phyloP scores from a whole-genome alignment of 2,797 vertebrate species.

The Rhinatrema bivittatum region DNA sequence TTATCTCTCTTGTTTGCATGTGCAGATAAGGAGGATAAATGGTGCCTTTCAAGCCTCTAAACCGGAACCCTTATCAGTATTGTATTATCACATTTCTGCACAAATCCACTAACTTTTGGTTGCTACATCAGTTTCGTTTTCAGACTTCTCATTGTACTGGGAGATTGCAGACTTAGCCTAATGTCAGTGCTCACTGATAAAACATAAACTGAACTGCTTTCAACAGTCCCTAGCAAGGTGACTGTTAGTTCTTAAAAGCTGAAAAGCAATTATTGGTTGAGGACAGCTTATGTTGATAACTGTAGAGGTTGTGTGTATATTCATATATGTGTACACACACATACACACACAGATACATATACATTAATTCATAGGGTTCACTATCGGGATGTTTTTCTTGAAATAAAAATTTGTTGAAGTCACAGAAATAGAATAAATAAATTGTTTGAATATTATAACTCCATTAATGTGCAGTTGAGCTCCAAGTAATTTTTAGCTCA shows the following conservation, averaged over 20 bases:
- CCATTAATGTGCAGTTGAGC: too few relatives aligned
- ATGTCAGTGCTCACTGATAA: slow-evolving; percentile 5
- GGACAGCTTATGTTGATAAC: background rate
- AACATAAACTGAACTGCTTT: slow-evolving; percentile 1
- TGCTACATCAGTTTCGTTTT: slow-evolving; percentile 21
- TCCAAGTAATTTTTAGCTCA: too few relatives aligned
- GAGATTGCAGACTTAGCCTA: slow-evolving; percentile 12
- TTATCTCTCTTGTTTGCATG: slow-evolving; percentile 25
- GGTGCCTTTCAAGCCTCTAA: slow-evolving; percentile 25
- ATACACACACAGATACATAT: background rate
- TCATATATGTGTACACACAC: background rate
- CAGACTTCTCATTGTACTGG: background rate
- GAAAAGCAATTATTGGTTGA: background rate
- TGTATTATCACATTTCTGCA: slow-evolving; percentile 5
- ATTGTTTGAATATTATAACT: too few relatives aligned
- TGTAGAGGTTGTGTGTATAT: background rate
- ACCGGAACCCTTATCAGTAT: slow-evolving; percentile 5
- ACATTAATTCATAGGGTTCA: background rate
- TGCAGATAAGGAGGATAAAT: slow-evolving; percentile 26
- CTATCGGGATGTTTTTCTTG: too few relatives aligned
- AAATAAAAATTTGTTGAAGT: too few relatives aligned
- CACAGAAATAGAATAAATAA: too few relatives aligned
- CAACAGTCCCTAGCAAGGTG: slow-evolving; percentile 14
- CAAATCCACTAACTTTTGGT: slow-evolving; percentile 9
- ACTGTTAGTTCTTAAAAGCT: slow-evolving; percentile 15